Base-by-base conservation (phyloP, 2,113 vertebrate genomes). In the Sigmodon hispidus region DNA sequence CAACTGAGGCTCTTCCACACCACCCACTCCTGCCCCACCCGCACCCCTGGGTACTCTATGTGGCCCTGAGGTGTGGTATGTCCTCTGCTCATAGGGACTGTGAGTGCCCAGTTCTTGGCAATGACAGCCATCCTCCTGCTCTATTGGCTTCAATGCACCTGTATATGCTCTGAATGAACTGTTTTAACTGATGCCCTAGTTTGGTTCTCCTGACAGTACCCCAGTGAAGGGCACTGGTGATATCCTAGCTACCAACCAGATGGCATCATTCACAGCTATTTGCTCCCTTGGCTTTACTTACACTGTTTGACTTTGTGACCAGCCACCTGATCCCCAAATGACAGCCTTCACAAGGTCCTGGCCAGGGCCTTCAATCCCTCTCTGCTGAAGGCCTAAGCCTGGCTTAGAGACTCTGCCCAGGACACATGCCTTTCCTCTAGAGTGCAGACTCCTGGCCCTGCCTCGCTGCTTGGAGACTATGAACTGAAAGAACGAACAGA, bases 361-460 rank as follows among this genome's bases (percentile, higher is more conserved):
- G 43, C 43, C n/a, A 29, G 57, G 1, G 13, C n/a, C 50, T 10
- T 22, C 48, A 7, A 19, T 11, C 3, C 36, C 63, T 43, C 19
- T 63, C 4, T 19, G 48, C 40, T 59, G 17, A 59, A 19, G 36
- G 36, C 16, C 52, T 57, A 8, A 29, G 3, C 19, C 1, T 88
- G 59, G 36, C n/a, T 55, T 19, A 77, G 72, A 43, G 31, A 59
- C 17, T 50, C 52, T 61, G 8, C 31, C n/a, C 29, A n/a, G 48
- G 17, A 88, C 8, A 9, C 21, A 13, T 45, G 57, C 31, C 22
- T 76, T 50, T 29, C n/a, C 45, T 29, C 48, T 29, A 84, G 59
- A 48, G 29, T 65, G 40, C 40, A 5, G 43, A 2, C 0, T 4
- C 21, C 7, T 29, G 19, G 6, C 1, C 16, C 36, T 0, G 36